phyloP scores from a whole-genome alignment of 2,797 vertebrate species.

The Capromys pilorides region DNA sequence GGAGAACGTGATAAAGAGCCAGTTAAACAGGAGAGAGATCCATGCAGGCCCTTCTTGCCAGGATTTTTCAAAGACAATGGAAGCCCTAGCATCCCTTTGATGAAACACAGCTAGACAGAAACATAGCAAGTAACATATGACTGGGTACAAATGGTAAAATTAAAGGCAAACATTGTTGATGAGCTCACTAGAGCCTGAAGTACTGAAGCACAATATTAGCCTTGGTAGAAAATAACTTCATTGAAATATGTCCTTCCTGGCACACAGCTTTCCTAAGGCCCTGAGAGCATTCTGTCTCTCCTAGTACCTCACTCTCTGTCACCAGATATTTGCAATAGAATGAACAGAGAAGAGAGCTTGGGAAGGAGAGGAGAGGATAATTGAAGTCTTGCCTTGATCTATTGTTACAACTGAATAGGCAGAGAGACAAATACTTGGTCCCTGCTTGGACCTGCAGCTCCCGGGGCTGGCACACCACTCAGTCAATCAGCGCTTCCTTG shows the following conservation, averaged over 20 bases:
- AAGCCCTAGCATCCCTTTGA: slow-evolving; percentile 80
- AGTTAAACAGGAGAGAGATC: slow-evolving; percentile 86
- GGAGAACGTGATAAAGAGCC: slow-evolving; percentile 84
- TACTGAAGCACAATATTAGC: slow-evolving; percentile 78
- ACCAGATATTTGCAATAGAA: slow-evolving; percentile 64
- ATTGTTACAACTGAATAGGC: slow-evolving; percentile 62
- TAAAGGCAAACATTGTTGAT: slow-evolving; percentile 84
- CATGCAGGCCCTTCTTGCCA: slow-evolving; percentile 83
- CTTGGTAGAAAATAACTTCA: slow-evolving; percentile 79
- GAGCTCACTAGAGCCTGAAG: slow-evolving; percentile 76
- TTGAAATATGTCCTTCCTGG: slow-evolving; percentile 77
- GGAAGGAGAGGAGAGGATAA: slow-evolving; percentile 70
- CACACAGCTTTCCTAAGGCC: slow-evolving; percentile 48
- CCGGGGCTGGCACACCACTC: not conserved
- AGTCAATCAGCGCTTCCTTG: slow-evolving; percentile 63
- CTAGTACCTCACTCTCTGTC: not conserved
- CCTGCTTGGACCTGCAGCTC: slow-evolving; percentile 3
- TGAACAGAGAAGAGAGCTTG: slow-evolving; percentile 56
- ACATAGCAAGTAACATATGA: slow-evolving; percentile 80
- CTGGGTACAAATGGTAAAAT: slow-evolving; percentile 82
- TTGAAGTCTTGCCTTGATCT: slow-evolving; percentile 74
- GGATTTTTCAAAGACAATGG: slow-evolving; percentile 84
- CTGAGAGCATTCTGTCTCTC: slow-evolving; percentile 66
- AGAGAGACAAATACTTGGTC: slow-evolving; percentile 51
- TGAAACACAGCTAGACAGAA: slow-evolving; percentile 82